Base-by-base conservation (phyloP, 2,888 invertebrate genomes). In the Tinea semifulvella region DNA sequence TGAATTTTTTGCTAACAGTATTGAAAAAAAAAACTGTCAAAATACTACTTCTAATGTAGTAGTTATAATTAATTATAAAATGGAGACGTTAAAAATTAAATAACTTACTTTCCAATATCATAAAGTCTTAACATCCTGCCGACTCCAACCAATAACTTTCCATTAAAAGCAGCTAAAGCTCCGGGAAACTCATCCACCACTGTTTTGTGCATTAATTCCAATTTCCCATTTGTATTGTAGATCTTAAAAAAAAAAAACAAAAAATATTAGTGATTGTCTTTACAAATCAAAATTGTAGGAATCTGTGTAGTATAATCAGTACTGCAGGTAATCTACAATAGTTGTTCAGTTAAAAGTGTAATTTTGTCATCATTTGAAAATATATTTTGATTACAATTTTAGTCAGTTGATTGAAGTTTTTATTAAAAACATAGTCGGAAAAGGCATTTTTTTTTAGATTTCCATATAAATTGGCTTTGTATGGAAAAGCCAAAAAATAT, bases 201-300 rank as follows among this genome's bases (percentile, higher is more conserved):
- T 0, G 99, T 99, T 63, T 94, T 91, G 74, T 99, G 99, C 16
- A 98, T 79, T 45, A 98, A 84, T 61, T 98, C 97, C 44, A 99
- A 71, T 56, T 88, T 88, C 6, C 92, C 91, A 38, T 96, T 94
- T 46, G 88, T 89, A 1, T 86, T 70, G 62, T 89, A 89, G 5
- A 90, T 79, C 69, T 82, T 67, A 53, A 71, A 55, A 18, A 40
- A 40, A 11, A 40, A 14, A 11, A 31, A 22, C n/a, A n/a, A 6
- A 14, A 17, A 5, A 3, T 16, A 18, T 18, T 18, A 36, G 7
- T 36, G n/a, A 3, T n/a, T n/a, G 7, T n/a, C n/a, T 26, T 3
- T 22, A 26, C 22, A 25, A 22, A 22, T 14, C 26, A 26, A 14
- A 7, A 10, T 26, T 13, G 5, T 27, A 28, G 28, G 10, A 11